Evolutionary conservation across 53 echinoderm and acorn worm species (phyloP).

Genomic region (Hippasteria phrygiana): DNA sequence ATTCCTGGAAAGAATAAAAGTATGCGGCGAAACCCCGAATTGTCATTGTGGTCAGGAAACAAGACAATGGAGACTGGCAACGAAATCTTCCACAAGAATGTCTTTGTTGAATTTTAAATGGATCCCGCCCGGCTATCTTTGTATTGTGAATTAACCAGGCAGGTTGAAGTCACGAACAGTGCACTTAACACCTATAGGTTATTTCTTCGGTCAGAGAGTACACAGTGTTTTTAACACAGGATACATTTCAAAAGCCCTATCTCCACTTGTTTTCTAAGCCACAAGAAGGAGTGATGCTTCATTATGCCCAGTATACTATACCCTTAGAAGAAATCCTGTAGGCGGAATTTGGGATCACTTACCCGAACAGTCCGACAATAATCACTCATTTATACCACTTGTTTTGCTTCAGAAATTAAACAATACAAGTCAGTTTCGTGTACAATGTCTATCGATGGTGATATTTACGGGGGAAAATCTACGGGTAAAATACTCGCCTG

Average conservation of each 20-base stretch:
- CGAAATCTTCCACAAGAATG: constrained; percentile 54
- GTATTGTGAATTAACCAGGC: constrained; percentile 3
- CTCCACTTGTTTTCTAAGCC: constrained; percentile 36
- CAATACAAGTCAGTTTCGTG: not conserved
- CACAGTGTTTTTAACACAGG: not conserved
- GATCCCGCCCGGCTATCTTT: not conserved
- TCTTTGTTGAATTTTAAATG: constrained; percentile 6
- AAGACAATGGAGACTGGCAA: constrained; percentile 17
- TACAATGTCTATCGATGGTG: not conserved
- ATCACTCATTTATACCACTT: constrained; percentile 27
- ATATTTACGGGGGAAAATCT: not conserved
- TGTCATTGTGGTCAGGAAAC: not conserved
- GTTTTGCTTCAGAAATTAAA: not conserved
- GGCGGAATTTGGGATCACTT: not conserved
- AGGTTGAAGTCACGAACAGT: constrained; percentile 10
- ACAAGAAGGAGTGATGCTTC: not conserved
- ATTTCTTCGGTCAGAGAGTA: constrained; percentile 7
- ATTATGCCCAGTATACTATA: not conserved
- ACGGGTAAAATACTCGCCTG: constrained; percentile 76
- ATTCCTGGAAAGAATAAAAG: no score
- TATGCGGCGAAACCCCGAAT: not conserved
- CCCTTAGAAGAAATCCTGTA: constrained; percentile 8
- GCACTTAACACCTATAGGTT: constrained; percentile 40
- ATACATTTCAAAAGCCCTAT: constrained; percentile 21
- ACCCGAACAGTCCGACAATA: not conserved